Evolutionary conservation across 2,113 vertebrate genomes (phyloP), one percentile per base, ranked within the genome.

Genomic region (Benitochromis conjunctus): DNA sequence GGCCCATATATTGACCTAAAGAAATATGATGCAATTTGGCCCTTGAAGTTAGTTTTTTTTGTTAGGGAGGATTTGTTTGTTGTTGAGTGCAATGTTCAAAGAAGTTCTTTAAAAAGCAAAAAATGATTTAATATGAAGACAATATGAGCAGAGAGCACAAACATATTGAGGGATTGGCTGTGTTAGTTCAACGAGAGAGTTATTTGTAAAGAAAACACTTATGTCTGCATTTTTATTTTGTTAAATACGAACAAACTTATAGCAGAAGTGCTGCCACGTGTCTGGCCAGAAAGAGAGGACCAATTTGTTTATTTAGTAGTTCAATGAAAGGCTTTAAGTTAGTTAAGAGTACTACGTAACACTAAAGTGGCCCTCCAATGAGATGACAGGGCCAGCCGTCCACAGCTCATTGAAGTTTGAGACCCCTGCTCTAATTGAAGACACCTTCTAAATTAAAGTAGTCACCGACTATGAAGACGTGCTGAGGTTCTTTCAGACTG

Each of bases 371-470:
- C 11, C 55, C 13, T 56, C 24, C 53, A 54, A 54, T 9, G 19
- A 54, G 53, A 54, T 54, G 53, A 10, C 19, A 54, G 53, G n/a
- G 53, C 53, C 53, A 54, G 53, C 53, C n/a, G 53, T 10, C 5
- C 51, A 53, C 51, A 53, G 51, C 19, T 53, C 51, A 19, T 53
- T 60, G 18, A 60, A 5, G 5, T 34, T 60, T 60, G 57, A 36
- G 31, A 64, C 31, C 18, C 60, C 34, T 56, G 81, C 34, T 90
- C 56, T 88, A 89, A 89, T 79, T 87, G 85, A 79, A 89, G 78
- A 80, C 74, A 60, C 86, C 79, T 85, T 31, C 34, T 29, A 53
- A 71, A 60, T 84, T 53, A 53, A 87, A 91, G 76, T 24, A 81
- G 55, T 26, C 43, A 62, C 55, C 4, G 19, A 84, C 56, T 66